Evolutionary conservation across 2,113 vertebrate genomes (phyloP).

Genomic region (Bufo gargarizans): DNA sequence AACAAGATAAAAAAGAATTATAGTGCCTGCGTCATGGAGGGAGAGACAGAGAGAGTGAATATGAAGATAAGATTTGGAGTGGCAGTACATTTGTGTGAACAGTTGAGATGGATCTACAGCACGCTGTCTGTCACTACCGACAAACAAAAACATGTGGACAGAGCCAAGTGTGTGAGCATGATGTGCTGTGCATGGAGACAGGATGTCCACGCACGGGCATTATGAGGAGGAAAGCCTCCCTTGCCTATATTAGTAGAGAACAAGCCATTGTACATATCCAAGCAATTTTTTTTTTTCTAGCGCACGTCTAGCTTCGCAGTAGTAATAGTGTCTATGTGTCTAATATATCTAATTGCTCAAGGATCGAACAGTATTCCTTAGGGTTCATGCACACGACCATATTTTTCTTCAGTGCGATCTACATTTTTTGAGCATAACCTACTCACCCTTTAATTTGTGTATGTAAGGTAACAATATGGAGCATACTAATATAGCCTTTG

Average conservation of each 20-base stretch:
- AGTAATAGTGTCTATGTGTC: not conserved
- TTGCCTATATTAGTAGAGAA: not conserved
- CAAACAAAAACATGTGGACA: slow-evolving; percentile 20
- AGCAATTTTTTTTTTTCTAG: not conserved
- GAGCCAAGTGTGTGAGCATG: slow-evolving; percentile 17
- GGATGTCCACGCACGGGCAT: not conserved
- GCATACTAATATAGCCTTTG: no score
- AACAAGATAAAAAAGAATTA: slow-evolving; percentile 44
- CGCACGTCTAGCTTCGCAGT: not conserved
- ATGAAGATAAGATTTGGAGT: slow-evolving; percentile 22
- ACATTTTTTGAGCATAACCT: no score
- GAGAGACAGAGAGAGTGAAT: not conserved
- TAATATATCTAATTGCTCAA: not conserved
- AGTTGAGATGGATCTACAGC: slow-evolving; percentile 36
- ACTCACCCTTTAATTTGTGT: no score
- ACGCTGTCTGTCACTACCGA: slow-evolving; percentile 30
- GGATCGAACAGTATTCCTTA: not conserved
- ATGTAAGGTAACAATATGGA: no score
- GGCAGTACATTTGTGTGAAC: slow-evolving; percentile 30
- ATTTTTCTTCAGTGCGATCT: no score
- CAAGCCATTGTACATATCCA: not conserved
- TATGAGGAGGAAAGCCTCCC: not conserved
- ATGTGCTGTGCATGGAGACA: not conserved
- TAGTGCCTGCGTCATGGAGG: slow-evolving; percentile 35
- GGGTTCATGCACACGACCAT: no score